Evolutionary conservation across 1,140 invertebrate genomes (phyloP).

Genomic region (Sminthurinus signatus): DNA sequence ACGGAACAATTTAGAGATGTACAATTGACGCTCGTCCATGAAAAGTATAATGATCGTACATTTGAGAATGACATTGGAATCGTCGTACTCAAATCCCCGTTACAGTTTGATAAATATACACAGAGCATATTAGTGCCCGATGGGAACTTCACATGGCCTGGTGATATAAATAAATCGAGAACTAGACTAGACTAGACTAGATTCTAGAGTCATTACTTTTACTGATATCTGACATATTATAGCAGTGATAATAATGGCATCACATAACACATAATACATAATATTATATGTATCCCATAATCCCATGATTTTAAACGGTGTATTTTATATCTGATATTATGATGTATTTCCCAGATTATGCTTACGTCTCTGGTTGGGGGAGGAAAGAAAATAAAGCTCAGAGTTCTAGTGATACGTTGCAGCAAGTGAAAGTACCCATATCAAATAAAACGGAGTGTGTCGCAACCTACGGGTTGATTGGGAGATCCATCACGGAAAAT

Average conservation of each 20-base stretch:
- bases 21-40: constrained; percentile 8
- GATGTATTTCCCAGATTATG: not conserved
- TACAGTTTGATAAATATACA: constrained; percentile 3
- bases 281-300: no score
- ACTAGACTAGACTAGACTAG: no score
- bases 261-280: no score
- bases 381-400: not conserved
- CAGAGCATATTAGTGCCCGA: not conserved
- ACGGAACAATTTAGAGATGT: constrained; percentile 8
- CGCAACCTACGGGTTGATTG: not conserved
- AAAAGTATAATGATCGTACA: constrained; percentile 19
- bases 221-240: no score
- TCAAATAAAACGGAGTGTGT: not conserved
- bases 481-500: not conserved
- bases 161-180: not conserved
- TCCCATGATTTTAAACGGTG: no score
- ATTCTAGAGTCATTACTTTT: no score
- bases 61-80: constrained; percentile 22
- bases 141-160: not conserved
- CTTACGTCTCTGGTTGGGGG: not conserved
- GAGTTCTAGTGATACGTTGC: not conserved
- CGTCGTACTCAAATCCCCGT: not conserved
- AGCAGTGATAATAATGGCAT: no score
- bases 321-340: no score
- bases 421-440: constrained; percentile 14